Base-by-base conservation (phyloP, 2,113 vertebrate genomes). In the Ariopsis seemanni region DNA sequence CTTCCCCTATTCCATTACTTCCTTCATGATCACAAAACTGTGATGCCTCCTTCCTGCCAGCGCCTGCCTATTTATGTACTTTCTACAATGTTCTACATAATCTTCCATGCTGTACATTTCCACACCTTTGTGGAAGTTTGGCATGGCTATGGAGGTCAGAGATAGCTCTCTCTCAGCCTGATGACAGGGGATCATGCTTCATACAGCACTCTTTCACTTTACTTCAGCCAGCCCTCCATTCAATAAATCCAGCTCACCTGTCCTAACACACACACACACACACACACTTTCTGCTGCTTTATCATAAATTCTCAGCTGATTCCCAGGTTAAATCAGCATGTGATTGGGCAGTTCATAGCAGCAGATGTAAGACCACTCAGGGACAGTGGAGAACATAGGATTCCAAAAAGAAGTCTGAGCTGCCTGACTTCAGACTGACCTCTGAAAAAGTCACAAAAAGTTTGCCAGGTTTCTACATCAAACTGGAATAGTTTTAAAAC, bases 131-230 rank as follows among this genome's bases (percentile, higher is more conserved):
- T 60, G 34, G 52, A 75, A 86, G 30, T 93, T 93, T 92, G 93
- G 52, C 92, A 94, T 30, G 30, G 91, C 90, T 77, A 78, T 72
- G 82, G 88, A 91, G 93, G 92, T 86, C 89, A 87, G 86, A 85
- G 82, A 86, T 50, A 89, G 91, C 92, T 90, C 94, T 94, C 91
- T 92, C 93, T 94, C 93, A 93, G 86, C 82, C 91, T 86, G 89
- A 92, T 93, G 93, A 93, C 94, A 94, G 93, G 90, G 87, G 88
- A 93, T 94, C 91, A 90, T 92, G 92, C 88, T 78, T 90, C 88
- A 91, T 90, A 86, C 86, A 89, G 85, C 93, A 83, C 91, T 93
- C 93, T 89, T 92, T 94, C 91, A 93, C 91, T 93, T 91, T 88
- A 87, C 78, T 79, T 78, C 71, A 91, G 89, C 91, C 91, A 85